phyloP scores from a whole-genome alignment of 2,797 vertebrate species.

The Takifugu ocellatus region DNA sequence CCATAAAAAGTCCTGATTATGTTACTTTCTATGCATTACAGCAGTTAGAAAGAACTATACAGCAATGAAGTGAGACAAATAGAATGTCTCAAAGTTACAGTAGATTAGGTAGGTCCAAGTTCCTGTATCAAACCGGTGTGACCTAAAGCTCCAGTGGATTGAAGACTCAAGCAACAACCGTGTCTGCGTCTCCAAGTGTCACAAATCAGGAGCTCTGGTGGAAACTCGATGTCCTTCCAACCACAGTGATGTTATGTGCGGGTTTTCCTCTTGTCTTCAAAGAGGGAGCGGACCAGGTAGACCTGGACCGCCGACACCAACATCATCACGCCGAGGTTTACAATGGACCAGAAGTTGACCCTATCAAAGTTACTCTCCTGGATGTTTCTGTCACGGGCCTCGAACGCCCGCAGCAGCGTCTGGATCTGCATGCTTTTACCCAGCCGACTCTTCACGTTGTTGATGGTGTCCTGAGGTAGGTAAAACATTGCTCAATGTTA shows the following conservation, averaged over 20 bases:
- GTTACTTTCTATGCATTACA: conserved; percentile 19
- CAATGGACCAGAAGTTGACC: conserved; percentile 92
- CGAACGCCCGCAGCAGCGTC: conserved; percentile 90
- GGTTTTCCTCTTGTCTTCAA: conserved; percentile 91
- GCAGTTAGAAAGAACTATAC: conserved; percentile 17
- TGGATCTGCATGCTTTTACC: conserved; percentile 94
- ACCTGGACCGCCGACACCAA: conserved; percentile 88
- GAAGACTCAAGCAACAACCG: conserved; percentile 17
- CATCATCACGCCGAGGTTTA: conserved; percentile 87
- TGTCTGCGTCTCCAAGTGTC: conserved; percentile 11
- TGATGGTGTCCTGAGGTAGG: conserved; percentile 86
- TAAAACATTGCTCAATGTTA: background rate
- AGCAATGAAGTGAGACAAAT: conserved; percentile 15
- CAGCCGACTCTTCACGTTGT: conserved; percentile 90
- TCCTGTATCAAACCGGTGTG: too few relatives aligned
- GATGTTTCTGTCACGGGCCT: conserved; percentile 94
- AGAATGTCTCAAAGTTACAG: conserved; percentile 3
- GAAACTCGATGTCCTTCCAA: conserved; percentile 11
- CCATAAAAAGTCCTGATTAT: conserved; percentile 8
- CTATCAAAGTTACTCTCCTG: conserved; percentile 95
- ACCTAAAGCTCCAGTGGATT: conserved; percentile 17
- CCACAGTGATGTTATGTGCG: conserved; percentile 76
- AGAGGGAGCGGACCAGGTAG: conserved; percentile 91
- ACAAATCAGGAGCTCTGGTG: conserved; percentile 8
- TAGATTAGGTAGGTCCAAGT: too few relatives aligned